Evolutionary conservation across 2,113 vertebrate species (phyloP).

Genomic region (Cyrtonyx montezumae): DNA sequence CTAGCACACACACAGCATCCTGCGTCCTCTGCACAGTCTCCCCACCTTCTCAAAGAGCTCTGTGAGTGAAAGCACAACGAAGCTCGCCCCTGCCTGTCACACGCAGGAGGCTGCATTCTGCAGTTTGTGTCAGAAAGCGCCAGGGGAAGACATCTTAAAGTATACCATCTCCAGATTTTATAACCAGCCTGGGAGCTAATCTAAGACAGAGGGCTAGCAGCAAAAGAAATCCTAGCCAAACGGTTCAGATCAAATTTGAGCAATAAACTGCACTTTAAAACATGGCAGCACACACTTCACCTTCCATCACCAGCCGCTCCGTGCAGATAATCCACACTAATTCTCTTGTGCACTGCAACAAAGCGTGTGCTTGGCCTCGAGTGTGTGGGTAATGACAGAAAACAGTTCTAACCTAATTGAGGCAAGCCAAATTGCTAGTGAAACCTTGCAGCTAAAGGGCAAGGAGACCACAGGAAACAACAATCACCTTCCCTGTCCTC

Average conservation of each 20-base stretch:
- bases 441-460: not conserved
- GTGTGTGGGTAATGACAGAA: not conserved
- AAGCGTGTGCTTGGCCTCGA: not conserved
- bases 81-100: not conserved
- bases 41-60: not conserved
- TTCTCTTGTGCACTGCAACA: not conserved
- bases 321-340: not conserved
- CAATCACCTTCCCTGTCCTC: not conserved
- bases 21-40: not conserved
- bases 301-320: not conserved
- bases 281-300: not conserved
- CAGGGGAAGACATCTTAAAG: not conserved
- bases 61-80: not conserved
- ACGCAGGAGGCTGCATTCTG: not conserved
- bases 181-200: not conserved
- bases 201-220: not conserved
- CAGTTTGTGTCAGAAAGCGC: not conserved
- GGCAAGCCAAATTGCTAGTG: not conserved
- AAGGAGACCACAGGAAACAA: not conserved
- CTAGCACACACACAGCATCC: not conserved
- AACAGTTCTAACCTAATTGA: not conserved
- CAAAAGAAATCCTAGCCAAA: conserved; percentile 10
- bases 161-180: not conserved
- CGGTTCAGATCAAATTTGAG: not conserved
- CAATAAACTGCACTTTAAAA: not conserved